Base-by-base conservation (phyloP, 1,140 invertebrate species). In the Plodia interpunctella region DNA sequence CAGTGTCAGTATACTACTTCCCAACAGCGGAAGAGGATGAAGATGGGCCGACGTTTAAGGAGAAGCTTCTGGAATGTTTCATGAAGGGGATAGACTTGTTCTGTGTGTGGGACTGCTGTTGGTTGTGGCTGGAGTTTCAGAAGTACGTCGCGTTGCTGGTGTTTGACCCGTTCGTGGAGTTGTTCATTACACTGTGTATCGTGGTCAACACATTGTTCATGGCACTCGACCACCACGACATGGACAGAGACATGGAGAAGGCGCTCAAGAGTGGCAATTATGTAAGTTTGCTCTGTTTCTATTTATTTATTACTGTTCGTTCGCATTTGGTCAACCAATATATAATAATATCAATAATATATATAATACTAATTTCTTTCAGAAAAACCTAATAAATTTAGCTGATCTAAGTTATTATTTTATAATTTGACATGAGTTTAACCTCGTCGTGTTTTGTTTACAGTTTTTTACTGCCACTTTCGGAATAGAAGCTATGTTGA, bases 391-490 rank as follows among this genome's bases (percentile, higher is more conserved):
- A 25, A 25, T 25, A 2, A 25, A 25, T 25, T 25, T 25, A 25
- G 6, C 21, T 25, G n/a, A n/a, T n/a, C n/a, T n/a, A n/a, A n/a
- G n/a, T n/a, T n/a, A n/a, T n/a, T n/a, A n/a, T n/a, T n/a, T n/a
- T n/a, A n/a, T n/a, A n/a, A n/a, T n/a, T n/a, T n/a, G n/a, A n/a
- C n/a, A n/a, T n/a, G n/a, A n/a, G 9, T 19, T 18, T 38, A 25
- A 59, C 58, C 35, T 32, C 25, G 50, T 53, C 60, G 9, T 64
- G 8, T 68, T 18, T 69, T 15, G 55, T 60, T 86, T 85, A 56
- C 91, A 99, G 98, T 98, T 99, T 90, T 99, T 99, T 91, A 99
- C 98, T 52, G 97, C 96, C 38, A 99, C 98, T 56, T 99, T 99
- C 88, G 97, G 95, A 61, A 97, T 98, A 77, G 98, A 99, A 93